Evolutionary conservation across 1,140 invertebrate genomes (phyloP).

Genomic region (Diabrotica virgifera): DNA sequence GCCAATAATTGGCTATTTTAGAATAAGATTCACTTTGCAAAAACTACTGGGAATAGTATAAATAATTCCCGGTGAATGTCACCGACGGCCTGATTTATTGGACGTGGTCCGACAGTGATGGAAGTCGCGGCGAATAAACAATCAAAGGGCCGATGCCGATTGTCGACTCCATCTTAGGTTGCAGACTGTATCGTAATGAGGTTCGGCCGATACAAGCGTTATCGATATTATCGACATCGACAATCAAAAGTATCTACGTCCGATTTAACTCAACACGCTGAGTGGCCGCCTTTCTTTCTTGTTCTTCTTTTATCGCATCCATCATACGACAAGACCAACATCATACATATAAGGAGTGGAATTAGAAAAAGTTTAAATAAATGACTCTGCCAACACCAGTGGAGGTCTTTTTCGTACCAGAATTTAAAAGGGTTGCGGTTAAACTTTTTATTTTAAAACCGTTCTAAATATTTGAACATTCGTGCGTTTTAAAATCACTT

Average conservation of each 20-base stretch:
- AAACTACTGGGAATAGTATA: constrained; percentile 36
- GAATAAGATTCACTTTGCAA: constrained; percentile 29
- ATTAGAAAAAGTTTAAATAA: too few species aligned
- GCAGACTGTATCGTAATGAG: constrained; percentile 33
- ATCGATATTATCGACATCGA: constrained; percentile 34
- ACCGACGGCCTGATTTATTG: constrained; percentile 38
- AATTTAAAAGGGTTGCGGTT: too few species aligned
- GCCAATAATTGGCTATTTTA: constrained; percentile 36
- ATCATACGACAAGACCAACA: neutral
- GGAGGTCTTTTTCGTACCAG: too few species aligned
- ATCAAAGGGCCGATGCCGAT: constrained; percentile 37
- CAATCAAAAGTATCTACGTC: constrained; percentile 27
- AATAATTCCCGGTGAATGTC: constrained; percentile 37
- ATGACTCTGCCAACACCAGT: too few species aligned
- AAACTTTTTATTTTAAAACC: too few species aligned
- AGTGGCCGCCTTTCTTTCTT: neutral
- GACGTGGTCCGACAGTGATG: constrained; percentile 41
- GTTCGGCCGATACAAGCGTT: constrained; percentile 28
- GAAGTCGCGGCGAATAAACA: constrained; percentile 44
- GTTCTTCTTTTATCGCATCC: neutral
- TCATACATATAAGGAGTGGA: too few species aligned
- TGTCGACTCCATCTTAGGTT: constrained; percentile 25
- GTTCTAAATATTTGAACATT: too few species aligned
- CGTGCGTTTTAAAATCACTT: too few species aligned
- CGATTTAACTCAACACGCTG: neutral